Base-by-base conservation (phyloP, 2,888 invertebrate species). In the Willowsia nigromaculata region DNA sequence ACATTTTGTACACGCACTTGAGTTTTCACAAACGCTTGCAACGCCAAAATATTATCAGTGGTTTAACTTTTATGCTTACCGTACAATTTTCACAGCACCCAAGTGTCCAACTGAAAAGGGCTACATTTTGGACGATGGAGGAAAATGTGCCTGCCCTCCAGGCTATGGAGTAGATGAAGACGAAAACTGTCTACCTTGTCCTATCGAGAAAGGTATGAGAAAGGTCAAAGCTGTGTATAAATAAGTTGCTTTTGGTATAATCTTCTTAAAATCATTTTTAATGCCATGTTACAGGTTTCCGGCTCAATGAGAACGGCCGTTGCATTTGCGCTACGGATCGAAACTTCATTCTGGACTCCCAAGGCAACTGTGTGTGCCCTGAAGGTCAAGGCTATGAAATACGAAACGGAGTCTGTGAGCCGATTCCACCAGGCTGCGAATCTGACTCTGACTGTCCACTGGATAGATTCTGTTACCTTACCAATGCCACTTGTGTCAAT, bases 311-410 rank as follows among this genome's bases (percentile, higher is more conserved):
- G 83, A 95, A 96, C 56, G 97, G 97, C 0, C 96, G 96, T 65
- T 98, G 98, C 93, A 96, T 97, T 0, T 98, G 98, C 93, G 97
- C 97, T 83, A 94, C 96, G 6, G 96, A 96, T 91, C 96, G 96
- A 88, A 97, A 97, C 37, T 95, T 96, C 94, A 96, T 96, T 18
- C 95, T 96, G 37, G 97, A 97, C 90, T 96, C 97, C 89, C 95
- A 96, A 56, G 96, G 96, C 40, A 95, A 95, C 93, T 98, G 98
- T 93, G 95, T 96, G 0, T 96, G 96, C 91, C 96, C 96, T 0
- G 95, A 95, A 1, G 95, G 96, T 92, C 95, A 95, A 92, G 96
- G 96, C 68, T 96, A 96, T 93, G 94, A 95, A 27, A 93, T 96
- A 0, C 71, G 90, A 59, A 90, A 92, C 80, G 92, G 91, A 33